Base-by-base conservation (phyloP, 2,797 vertebrate genomes). In the Danio choprae region DNA sequence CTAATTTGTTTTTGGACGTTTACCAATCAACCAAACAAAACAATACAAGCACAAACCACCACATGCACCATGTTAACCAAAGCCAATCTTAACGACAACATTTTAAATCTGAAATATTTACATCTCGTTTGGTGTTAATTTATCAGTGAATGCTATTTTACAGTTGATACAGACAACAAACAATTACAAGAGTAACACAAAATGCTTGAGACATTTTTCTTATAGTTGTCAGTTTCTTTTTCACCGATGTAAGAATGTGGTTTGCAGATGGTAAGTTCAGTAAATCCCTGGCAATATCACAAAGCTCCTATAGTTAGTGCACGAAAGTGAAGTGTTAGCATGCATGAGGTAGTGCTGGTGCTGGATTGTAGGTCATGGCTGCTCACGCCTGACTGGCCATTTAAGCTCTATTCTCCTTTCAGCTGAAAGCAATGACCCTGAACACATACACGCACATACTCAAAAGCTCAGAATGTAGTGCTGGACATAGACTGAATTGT, bases 281-380 rank as follows among this genome's bases (percentile, higher is more conserved):
- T 55, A 71, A 15, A 71, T 20, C 11, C 11, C 9, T 46, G 13
- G 40, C 20, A n/a, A 12, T 16, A 44, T 59, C 15, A 59, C 20
- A 59, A 36, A 46, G 41, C 41, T 55, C 40, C 4, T 36, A 64
- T 63, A 50, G 71, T 46, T 46, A 44, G 51, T 53, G 38, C 63
- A 58, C 50, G 20, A 64, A 60, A 48, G 20, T 58, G 15, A 40
- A 67, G 53, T 69, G 67, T 71, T 80, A 44, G 50, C 38, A 53
- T 86, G 84, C 83, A 89, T 89, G 85, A 86, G 87, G 87, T 90
- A 89, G 89, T 88, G 83, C 87, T 82, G 83, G 87, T 80, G 89
- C 86, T 68, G 85, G 75, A 92, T 92, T 91, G 90, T 94, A 92
- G 91, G 91, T 94, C 92, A 94, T 84, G 51, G 4, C n/a, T 9